Conservation (phyloP, 2,888 invertebrate genomes). For the Amblyjoppa proteus region DNA sequence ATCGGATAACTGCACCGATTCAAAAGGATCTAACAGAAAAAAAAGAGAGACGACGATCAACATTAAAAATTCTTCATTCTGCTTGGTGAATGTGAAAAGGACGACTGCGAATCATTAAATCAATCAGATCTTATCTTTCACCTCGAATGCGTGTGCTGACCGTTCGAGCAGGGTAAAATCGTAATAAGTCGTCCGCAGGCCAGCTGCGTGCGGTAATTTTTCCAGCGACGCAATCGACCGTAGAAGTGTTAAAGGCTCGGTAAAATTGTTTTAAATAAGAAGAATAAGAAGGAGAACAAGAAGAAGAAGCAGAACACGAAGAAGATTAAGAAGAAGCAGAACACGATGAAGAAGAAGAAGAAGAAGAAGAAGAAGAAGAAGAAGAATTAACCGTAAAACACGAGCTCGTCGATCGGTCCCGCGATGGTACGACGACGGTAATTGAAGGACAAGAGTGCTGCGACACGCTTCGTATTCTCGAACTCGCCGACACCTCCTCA, state of each 20-base stretch:
- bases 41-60: too few species aligned
- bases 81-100: not conserved
- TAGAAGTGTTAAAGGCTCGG: not conserved
- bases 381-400: not conserved
- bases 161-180: not conserved
- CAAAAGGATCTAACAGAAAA: too few species aligned
- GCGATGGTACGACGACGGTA: not conserved
- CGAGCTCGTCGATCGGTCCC: not conserved
- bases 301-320: not conserved
- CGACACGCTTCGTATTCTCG: too few species aligned
- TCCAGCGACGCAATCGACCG: slow-evolving; percentile 1
- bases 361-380: too few species aligned
- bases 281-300: not conserved
- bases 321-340: too few species aligned
- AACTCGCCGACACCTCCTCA: too few species aligned
- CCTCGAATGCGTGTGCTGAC: not conserved
- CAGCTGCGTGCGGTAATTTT: not conserved
- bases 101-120: not conserved
- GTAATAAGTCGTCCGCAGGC: not conserved
- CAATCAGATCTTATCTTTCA: not conserved
- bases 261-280: not conserved
- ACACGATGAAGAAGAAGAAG: not conserved
- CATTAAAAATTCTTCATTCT: not conserved
- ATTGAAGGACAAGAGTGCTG: too few species aligned
- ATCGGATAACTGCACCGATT: too few species aligned